These are phyloP conservation scores for Drosophila setosimentum DNA, from an alignment of 2,888 invertebrate genomes.

Conservation along the genomic window DNA sequence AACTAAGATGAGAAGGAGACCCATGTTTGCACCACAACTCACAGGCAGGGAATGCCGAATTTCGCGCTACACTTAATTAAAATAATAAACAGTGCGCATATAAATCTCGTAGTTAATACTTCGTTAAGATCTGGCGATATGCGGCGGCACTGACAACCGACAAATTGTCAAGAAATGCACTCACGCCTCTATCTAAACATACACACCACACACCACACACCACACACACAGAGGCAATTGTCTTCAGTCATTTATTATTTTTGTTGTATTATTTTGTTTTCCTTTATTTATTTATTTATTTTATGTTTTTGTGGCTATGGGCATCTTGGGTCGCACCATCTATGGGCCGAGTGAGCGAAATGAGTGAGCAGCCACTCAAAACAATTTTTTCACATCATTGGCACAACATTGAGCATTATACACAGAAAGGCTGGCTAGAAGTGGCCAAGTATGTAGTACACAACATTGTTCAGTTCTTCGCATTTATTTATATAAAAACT, in stretches of 20 bases:
- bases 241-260: slow-evolving; percentile 5
- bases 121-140: slow-evolving; percentile 75
- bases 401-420: slow-evolving; percentile 49
- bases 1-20: slow-evolving; percentile 1
- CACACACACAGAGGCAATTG: slow-evolving; percentile 5
- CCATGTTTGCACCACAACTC: slow-evolving; percentile 16
- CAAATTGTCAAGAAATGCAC: slow-evolving; percentile 64
- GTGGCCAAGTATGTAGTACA: slow-evolving; percentile 48
- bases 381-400: slow-evolving; percentile 68
- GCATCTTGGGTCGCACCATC: slow-evolving; percentile 75
- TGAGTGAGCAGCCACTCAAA: slow-evolving; percentile 51
- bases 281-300: slow-evolving; percentile 20
- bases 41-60: slow-evolving; percentile 31
- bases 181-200: slow-evolving; percentile 23
- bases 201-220: background rate
- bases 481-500: slow-evolving; percentile 78
- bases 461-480: slow-evolving; percentile 67
- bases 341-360: slow-evolving; percentile 76
- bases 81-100: slow-evolving; percentile 47
- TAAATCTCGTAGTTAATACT: slow-evolving; percentile 73
- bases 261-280: slow-evolving; percentile 41
- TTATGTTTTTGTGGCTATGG: slow-evolving; percentile 27
- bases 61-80: slow-evolving; percentile 67
- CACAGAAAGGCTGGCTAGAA: slow-evolving; percentile 37
- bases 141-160: slow-evolving; percentile 49